Evolutionary conservation across 2,888 invertebrate genomes (phyloP).

Genomic region (Prenolepis imparis): DNA sequence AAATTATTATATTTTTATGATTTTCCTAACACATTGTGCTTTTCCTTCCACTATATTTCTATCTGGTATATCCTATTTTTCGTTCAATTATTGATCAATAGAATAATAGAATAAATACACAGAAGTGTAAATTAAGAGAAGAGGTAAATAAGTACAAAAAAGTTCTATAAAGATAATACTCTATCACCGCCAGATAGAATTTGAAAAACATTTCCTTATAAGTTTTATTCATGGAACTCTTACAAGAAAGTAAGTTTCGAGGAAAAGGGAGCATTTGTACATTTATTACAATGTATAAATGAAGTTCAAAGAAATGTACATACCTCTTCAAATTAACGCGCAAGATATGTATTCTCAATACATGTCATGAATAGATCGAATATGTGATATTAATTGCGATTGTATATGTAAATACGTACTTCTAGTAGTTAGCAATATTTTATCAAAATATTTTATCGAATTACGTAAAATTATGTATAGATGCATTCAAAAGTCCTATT

Average conservation of each 20-base stretch:
- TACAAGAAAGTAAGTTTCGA: not conserved
- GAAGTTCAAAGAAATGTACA: conserved; percentile 1
- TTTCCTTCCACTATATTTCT: conserved; percentile 3
- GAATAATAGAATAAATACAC: not conserved
- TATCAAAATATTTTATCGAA: conserved; percentile 5
- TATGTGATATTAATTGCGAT: conserved; percentile 6
- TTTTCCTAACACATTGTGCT: conserved; percentile 10
- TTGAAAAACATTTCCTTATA: conserved; percentile 35
- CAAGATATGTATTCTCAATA: conserved; percentile 22
- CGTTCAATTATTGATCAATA: conserved; percentile 22
- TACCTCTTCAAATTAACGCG: not conserved
- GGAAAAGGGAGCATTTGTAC: not conserved
- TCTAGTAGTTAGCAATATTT: conserved; percentile 25
- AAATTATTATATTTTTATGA: conserved; percentile 59
- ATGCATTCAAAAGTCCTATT: not conserved
- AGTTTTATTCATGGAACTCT: conserved; percentile 17
- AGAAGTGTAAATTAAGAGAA: conserved; percentile 28
- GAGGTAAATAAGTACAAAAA: conserved; percentile 61
- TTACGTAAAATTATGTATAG: not conserved
- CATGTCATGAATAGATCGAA: conserved; percentile 15
- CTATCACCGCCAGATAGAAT: not conserved
- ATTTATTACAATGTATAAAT: conserved; percentile 31
- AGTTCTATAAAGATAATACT: conserved; percentile 6
- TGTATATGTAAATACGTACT: conserved; percentile 36
- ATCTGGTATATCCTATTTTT: conserved; percentile 19